phyloP scores from a whole-genome alignment of 2,113 vertebrate species.

The Amazona vittata region DNA sequence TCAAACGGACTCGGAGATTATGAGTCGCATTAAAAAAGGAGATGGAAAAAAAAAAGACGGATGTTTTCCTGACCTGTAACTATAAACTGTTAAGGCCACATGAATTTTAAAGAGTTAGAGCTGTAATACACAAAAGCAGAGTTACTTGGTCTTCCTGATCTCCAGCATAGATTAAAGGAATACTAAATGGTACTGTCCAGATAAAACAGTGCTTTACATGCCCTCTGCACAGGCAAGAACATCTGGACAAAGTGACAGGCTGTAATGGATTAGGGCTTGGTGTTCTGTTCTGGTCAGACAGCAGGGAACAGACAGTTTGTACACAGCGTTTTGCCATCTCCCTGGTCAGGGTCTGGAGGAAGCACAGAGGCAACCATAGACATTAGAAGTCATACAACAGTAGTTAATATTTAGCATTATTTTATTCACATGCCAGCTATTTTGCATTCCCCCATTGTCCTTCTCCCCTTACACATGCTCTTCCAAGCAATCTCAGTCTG shows the following conservation, averaged over 20 bases:
- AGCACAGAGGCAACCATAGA: not conserved
- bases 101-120: not conserved
- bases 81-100: not conserved
- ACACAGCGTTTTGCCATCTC: rapidly evolving
- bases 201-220: not conserved
- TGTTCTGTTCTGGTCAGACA: not conserved
- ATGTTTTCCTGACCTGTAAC: constrained; percentile 6
- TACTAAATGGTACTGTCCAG: not conserved
- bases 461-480: too few relatives aligned
- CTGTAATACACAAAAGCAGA: not conserved
- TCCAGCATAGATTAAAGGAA: not conserved
- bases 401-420: not conserved
- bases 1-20: not conserved
- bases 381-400: too few relatives aligned
- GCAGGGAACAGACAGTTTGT: not conserved
- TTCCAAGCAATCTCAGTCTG: not conserved
- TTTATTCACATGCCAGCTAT: not conserved
- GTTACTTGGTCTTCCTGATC: not conserved
- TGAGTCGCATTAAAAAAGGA: not conserved
- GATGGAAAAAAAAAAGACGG: not conserved
- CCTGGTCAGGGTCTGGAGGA: not conserved
- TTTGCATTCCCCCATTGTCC: not conserved
- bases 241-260: not conserved
- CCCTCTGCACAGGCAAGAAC: not conserved
- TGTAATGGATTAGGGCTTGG: not conserved